phyloP scores from a whole-genome alignment of 2,888 invertebrate genomes.

The Parnassius smintheus region DNA sequence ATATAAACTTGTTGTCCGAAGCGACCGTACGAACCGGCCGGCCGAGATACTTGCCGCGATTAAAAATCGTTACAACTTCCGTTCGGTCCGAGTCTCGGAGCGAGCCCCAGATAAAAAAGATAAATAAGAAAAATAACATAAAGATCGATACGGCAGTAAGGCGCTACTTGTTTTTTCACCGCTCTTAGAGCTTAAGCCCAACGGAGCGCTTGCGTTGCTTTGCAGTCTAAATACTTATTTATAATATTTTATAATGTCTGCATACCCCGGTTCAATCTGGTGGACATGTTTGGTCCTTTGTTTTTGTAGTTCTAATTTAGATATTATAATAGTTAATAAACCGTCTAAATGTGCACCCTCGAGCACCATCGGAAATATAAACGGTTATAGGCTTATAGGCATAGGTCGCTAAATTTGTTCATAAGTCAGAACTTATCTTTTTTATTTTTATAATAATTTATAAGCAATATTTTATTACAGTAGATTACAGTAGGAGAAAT shows the following conservation, averaged over 20 bases:
- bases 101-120: slow-evolving; percentile 75
- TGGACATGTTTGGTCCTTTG: slow-evolving; percentile 10
- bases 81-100: slow-evolving; percentile 68
- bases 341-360: too few species aligned
- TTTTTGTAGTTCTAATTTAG: not conserved
- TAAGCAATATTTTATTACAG: too few species aligned
- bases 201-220: slow-evolving; percentile 42
- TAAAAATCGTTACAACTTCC: slow-evolving; percentile 81
- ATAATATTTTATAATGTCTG: slow-evolving; percentile 29
- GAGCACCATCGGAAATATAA: too few species aligned
- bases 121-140: slow-evolving; percentile 77
- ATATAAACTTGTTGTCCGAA: slow-evolving; percentile 67
- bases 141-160: slow-evolving; percentile 77
- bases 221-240: slow-evolving; percentile 38
- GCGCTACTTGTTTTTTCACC: slow-evolving; percentile 76
- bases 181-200: slow-evolving; percentile 57
- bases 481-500: not conserved
- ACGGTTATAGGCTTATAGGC: too few species aligned
- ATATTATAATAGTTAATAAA: not conserved
- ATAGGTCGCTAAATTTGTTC: too few species aligned
- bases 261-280: slow-evolving; percentile 23
- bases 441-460: too few species aligned
- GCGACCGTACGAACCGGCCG: slow-evolving; percentile 62
- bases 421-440: too few species aligned
- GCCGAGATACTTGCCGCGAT: slow-evolving; percentile 76